Base-by-base conservation (phyloP, 2,888 invertebrate species). In the Drosophila kanekoi region DNA sequence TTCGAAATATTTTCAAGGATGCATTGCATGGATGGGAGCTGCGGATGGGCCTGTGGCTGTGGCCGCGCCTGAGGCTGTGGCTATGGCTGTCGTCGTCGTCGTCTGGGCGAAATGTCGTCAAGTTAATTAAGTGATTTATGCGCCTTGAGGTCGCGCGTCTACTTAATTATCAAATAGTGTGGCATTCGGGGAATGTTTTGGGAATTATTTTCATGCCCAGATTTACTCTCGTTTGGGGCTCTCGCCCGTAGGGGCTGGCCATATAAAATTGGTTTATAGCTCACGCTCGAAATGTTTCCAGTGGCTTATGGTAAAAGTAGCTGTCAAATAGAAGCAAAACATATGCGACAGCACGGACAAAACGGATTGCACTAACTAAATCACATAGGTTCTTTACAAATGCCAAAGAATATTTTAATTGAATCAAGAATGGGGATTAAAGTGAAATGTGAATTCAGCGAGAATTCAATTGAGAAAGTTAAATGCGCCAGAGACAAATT, bases 71-170 rank as follows among this genome's bases (percentile, higher is more conserved):
- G 8, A 13, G 20, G 33, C 54, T 13, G 35, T n/a, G 52, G 38
- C 14, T 54, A 45, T 57, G 41, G 49, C 40, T 47, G 52, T 49
- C 35, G 53, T 13, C 47, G 48, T 47, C 57, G 72, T 60, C 64
- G 82, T 79, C 77, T 72, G 72, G 79, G 69, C 76, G 47, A 78
- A 73, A 80, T 88, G 88, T 86, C 86, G 87, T 86, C 87, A 84
- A 86, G 86, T 88, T 87, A 87, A 87, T 87, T 88, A 89, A 87
- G 85, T 89, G 89, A 87, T 87, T 89, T 87, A 87, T 87, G 81
- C 76, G 70, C 76, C 52, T 81, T 65, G 84, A 84, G 85, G 87
- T 88, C 88, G 88, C 84, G 81, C 70, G 77, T 86, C 85, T 86
- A 86, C 88, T 86, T 86, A 86, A 86, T 86, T 86, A 86, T 86